Evolutionary conservation across 2,113 vertebrate species (phyloP).

Genomic region (Pseudorasbora parva): DNA sequence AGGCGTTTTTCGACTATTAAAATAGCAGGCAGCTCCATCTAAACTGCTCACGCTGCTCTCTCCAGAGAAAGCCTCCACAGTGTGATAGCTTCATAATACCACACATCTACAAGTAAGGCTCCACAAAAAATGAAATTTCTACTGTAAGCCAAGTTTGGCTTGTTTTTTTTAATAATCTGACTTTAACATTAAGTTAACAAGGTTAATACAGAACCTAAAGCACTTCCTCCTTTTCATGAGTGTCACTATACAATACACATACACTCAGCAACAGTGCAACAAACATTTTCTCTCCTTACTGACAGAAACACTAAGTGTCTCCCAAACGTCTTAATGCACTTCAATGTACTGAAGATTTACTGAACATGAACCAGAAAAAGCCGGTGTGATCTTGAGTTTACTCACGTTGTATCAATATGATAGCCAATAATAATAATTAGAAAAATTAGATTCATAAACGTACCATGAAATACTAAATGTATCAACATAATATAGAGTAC

Average conservation of each 20-base stretch:
- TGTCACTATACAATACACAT: constrained; percentile 13
- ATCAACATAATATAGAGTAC: neutral
- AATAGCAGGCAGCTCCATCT: neutral
- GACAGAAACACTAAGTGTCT: neutral
- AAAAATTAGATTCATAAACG: neutral
- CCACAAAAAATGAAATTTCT: neutral
- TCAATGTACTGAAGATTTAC: too few species aligned
- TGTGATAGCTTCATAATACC: neutral
- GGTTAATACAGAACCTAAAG: constrained; percentile 25
- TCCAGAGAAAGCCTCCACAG: neutral
- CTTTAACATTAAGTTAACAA: constrained; percentile 3
- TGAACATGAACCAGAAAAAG: neutral
- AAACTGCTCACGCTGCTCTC: neutral
- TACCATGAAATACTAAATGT: neutral
- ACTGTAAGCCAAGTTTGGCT: neutral
- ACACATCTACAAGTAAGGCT: neutral
- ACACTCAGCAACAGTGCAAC: constrained; percentile 2
- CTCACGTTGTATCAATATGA: neutral
- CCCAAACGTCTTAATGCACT: neutral
- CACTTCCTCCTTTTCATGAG: neutral
- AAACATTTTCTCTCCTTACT: neutral
- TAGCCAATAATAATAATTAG: neutral
- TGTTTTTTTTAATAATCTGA: constrained; percentile 28
- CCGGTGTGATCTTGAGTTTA: neutral
- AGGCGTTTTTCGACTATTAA: constrained; percentile 12